phyloP scores from a whole-genome alignment of 2,113 vertebrate species.

The Microcebus murinus region DNA sequence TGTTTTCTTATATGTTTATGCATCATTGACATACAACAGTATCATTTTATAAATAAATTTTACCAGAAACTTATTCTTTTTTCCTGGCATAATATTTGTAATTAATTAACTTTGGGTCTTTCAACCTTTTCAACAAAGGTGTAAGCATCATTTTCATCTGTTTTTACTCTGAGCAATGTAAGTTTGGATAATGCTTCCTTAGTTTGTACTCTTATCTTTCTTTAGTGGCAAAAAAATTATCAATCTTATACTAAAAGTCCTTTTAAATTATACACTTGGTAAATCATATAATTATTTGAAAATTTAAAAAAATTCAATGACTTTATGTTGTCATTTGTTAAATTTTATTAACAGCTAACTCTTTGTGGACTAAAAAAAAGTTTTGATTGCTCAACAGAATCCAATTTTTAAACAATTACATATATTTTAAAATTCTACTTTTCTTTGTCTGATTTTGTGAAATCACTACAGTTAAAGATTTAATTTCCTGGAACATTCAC shows the following conservation, averaged over 20 bases:
- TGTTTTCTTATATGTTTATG: not conserved
- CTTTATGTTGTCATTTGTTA: not conserved
- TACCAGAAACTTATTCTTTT: not conserved
- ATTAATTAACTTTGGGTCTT: not conserved
- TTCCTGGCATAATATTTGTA: not conserved
- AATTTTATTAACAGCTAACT: conserved; percentile 5
- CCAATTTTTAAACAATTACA: not conserved
- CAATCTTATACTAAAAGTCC: not conserved
- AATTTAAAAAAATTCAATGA: conserved; percentile 15
- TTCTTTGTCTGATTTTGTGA: not conserved
- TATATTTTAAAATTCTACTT: not conserved
- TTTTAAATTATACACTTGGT: not conserved
- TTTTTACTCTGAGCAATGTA: not conserved
- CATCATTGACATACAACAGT: not conserved
- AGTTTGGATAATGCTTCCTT: not conserved
- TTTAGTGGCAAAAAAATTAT: not conserved
- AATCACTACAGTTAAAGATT: not conserved
- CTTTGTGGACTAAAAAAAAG: not conserved
- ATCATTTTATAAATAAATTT: not conserved
- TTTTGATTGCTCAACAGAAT: not conserved
- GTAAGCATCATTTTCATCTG: not conserved
- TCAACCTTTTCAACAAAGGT: not conserved
- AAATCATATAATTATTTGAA: not conserved
- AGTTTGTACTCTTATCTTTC: not conserved
- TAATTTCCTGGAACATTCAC: not conserved